phyloP scores from a whole-genome alignment of 2,888 invertebrate genomes.

The Chrysopilus asiliformis region DNA sequence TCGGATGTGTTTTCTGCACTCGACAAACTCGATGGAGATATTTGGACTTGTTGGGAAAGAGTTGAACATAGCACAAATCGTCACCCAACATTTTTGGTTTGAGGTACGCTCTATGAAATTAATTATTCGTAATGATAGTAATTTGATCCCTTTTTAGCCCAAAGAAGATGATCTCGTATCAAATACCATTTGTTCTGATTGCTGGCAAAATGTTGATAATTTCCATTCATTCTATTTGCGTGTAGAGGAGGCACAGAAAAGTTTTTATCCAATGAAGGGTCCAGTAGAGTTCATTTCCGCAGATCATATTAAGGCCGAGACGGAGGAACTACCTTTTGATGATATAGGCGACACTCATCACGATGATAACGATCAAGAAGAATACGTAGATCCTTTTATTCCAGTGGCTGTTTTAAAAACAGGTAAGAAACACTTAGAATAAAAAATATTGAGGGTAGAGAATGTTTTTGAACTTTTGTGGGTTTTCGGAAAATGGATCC shows the following conservation, averaged over 20 bases:
- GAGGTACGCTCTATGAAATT: too few species aligned
- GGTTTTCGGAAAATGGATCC: too few species aligned
- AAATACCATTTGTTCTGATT: constrained; percentile 25
- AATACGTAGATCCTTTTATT: too few species aligned
- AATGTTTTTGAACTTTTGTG: too few species aligned
- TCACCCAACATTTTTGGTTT: constrained; percentile 34
- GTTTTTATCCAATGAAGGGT: constrained; percentile 1
- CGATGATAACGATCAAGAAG: too few species aligned
- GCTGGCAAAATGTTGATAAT: constrained; percentile 28
- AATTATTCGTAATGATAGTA: background rate
- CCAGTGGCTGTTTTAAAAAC: too few species aligned
- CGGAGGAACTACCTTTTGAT: too few species aligned
- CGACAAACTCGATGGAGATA: constrained; percentile 25
- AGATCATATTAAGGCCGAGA: too few species aligned
- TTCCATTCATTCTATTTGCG: constrained; percentile 30
- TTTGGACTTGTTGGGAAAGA: constrained; percentile 24
- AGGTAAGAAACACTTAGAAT: too few species aligned
- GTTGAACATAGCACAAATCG: constrained; percentile 24
- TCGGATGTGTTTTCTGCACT: constrained; percentile 16
- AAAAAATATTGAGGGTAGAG: too few species aligned
- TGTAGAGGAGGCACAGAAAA: constrained; percentile 29
- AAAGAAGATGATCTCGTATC: constrained; percentile 27
- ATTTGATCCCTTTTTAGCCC: constrained; percentile 18
- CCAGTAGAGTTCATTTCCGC: constrained; percentile 3
- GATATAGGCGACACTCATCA: too few species aligned